These are phyloP conservation scores for Microchirus variegatus DNA, from an alignment of 2,797 vertebrate species.

Conservation along the genomic window DNA sequence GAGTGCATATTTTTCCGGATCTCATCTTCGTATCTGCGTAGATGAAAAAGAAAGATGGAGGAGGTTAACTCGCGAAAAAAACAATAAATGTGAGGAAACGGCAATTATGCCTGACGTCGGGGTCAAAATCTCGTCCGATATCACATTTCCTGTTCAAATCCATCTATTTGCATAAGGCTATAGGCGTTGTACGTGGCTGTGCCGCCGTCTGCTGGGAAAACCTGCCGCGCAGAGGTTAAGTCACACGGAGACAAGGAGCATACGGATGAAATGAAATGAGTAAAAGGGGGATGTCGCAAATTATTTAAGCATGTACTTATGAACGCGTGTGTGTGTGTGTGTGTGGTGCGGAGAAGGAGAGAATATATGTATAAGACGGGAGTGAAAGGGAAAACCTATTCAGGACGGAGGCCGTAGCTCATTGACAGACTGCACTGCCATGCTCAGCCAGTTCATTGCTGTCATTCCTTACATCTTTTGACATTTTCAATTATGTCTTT, in stretches of 20 bases:
- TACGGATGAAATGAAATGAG: conserved; percentile 60
- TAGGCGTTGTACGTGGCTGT: too few species aligned
- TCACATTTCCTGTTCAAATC: conserved; percentile 63
- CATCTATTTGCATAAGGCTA: conserved; percentile 62
- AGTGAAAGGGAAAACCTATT: conserved; percentile 37
- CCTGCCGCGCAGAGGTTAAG: conserved; percentile 32
- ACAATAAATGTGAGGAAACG: conserved; percentile 42
- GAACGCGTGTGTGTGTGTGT: conserved; percentile 14
- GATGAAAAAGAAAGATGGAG: conserved; percentile 41
- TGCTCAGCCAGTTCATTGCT: conserved; percentile 77
- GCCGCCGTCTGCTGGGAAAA: conserved; percentile 42
- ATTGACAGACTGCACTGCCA: conserved; percentile 66
- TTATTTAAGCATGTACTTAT: conserved; percentile 51
- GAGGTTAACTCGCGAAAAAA: conserved; percentile 13
- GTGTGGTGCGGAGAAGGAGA: not conserved
- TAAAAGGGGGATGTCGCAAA: conserved; percentile 48
- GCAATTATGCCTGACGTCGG: conserved; percentile 52
- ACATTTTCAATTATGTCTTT: conserved; percentile 86
- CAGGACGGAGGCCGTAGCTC: conserved; percentile 54
- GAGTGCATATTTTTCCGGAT: conserved; percentile 6
- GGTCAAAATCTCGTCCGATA: conserved; percentile 72
- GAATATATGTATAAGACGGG: conserved; percentile 21
- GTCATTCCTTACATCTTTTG: conserved; percentile 84
- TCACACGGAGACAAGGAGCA: conserved; percentile 46
- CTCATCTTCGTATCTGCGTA: conserved; percentile 51